A percentile compares a stretch with the other conserved stretches of the same genome.
Conservation (phyloP, 2,113 vertebrate species). For the Spea multiplicata region DNA sequence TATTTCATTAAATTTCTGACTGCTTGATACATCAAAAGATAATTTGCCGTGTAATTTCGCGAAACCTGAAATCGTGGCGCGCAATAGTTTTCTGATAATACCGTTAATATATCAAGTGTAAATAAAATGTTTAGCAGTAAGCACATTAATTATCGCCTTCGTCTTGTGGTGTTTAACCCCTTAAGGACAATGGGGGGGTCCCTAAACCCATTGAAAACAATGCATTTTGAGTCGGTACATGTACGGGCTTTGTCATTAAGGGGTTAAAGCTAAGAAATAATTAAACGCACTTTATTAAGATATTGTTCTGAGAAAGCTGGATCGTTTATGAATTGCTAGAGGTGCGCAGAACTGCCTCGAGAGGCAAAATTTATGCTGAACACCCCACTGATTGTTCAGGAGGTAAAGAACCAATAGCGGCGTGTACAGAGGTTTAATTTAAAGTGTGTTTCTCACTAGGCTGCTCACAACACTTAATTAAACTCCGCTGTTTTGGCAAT, state of each 20-base stretch:
- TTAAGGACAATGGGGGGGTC: no score
- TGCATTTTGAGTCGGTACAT: no score
- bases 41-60: conserved; percentile 76
- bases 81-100: conserved; percentile 66
- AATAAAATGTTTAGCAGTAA: conserved; percentile 85
- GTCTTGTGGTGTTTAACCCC: conserved; percentile 71
- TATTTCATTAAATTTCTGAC: conserved; percentile 68
- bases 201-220: no score
- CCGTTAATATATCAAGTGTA: conserved; percentile 79
- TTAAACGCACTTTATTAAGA: conserved; percentile 83
- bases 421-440: conserved; percentile 95
- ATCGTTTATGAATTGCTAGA: conserved; percentile 86
- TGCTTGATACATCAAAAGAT: conserved; percentile 70
- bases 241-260: conserved; percentile 68
- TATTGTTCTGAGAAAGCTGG: conserved; percentile 72
- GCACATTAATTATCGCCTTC: conserved; percentile 90
- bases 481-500: conserved; percentile 99
- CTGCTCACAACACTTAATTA: conserved; percentile 99
- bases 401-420: conserved; percentile 96
- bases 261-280: conserved; percentile 81
- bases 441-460: conserved; percentile 99
- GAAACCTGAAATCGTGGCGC: conserved; percentile 63
- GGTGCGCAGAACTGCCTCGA: conserved; percentile 73
- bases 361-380: conserved; percentile 89
- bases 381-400: conserved; percentile 90